A percentile compares a stretch with the other conserved stretches of the same genome.
These are phyloP conservation scores for Hylaea fasciaria DNA, from an alignment of 2,888 invertebrate genomes.

Conservation along the genomic window DNA sequence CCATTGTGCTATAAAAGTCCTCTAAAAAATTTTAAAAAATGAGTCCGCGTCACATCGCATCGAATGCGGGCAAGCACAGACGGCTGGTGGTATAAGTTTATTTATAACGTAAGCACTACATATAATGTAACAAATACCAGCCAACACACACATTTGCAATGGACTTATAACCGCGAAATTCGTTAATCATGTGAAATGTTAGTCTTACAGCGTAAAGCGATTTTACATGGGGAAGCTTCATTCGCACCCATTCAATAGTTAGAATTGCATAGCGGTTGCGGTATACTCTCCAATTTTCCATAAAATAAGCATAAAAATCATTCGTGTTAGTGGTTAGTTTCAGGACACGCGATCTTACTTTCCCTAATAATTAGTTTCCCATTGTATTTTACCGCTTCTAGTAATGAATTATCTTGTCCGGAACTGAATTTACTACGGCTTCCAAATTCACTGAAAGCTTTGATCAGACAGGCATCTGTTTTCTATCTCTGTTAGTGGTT, in stretches of 20 bases:
- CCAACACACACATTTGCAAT: background rate
- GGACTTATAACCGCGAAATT: background rate
- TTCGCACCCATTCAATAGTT: conserved; percentile 1
- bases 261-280: background rate
- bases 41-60: conserved; percentile 26
- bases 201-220: background rate
- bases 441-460: too few relatives aligned
- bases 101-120: conserved; percentile 1
- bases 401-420: background rate
- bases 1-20: too few relatives aligned
- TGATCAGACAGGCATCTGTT: too few relatives aligned
- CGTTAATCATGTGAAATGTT: conserved; percentile 6
- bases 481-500: too few relatives aligned
- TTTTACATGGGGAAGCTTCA: background rate
- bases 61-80: conserved; percentile 12
- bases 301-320: background rate
- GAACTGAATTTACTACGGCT: background rate
- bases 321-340: conserved; percentile 3
- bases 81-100: conserved; percentile 8
- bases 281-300: background rate
- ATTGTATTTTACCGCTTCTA: background rate
- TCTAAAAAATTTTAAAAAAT: too few relatives aligned
- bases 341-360: background rate
- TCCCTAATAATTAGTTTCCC: too few relatives aligned
- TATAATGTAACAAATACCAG: conserved; percentile 1